Base-by-base conservation (phyloP, 2,888 invertebrate genomes). In the Formica aserva region DNA sequence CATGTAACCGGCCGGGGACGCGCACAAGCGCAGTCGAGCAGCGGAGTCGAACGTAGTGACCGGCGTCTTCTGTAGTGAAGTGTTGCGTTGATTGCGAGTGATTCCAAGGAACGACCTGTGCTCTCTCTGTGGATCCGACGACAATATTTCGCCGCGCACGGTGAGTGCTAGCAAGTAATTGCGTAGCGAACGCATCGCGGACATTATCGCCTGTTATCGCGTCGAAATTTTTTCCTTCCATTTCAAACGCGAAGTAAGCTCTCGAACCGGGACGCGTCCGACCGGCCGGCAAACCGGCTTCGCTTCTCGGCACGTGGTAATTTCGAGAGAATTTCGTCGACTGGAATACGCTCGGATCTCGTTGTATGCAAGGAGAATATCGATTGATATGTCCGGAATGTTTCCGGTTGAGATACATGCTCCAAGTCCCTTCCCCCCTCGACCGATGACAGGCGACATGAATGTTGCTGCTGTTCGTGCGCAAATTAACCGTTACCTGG, bases 61-160 rank as follows among this genome's bases (percentile, higher is more conserved):
- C 86, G 91, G 91, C 91, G 86, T 90, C 88, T 85, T 72, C 60
- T 71, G 65, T 85, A 89, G 91, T 91, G 91, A 91, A 90, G 91
- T 91, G 92, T 87, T n/a, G 86, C 6, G 76, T 78, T 78, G 38
- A 88, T 91, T 89, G 85, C 87, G 76, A 90, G 91, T 91, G 89
- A 85, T 87, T 48, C 84, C 22, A 66, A 80, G 83, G 83, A 66
- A 41, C 29, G 76, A 38, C 86, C 86, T 85, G 83, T 88, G 80
- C 77, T 87, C 89, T 80, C 82, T 71, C 63, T 45, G 77, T 84
- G 80, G 65, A 88, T 86, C 85, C 87, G 81, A 82, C 74, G 78
- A 85, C 90, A 88, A 91, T 86, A 90, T 83, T 85, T 87, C 78
- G 81, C 52, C 76, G 85, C 71, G 62, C 71, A 74, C 86, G 88